phyloP scores from a whole-genome alignment of 2,888 invertebrate species.

The Ectemnius lituratus region DNA sequence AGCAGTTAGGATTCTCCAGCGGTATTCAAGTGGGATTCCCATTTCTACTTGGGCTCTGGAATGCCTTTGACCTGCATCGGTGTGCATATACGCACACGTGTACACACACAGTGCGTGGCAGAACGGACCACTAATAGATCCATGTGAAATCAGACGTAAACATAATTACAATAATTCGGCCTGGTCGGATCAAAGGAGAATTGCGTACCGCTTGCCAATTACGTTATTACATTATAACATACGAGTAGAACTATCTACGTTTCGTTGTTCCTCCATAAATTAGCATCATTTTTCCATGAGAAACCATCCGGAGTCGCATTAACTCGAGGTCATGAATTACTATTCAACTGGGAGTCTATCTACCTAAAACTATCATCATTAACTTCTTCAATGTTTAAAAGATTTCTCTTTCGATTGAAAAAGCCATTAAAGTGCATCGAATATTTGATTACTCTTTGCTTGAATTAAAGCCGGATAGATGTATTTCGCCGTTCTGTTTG shows the following conservation, averaged over 20 bases:
- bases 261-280: not conserved
- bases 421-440: too few relatives aligned
- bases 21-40: conserved; percentile 54
- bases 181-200: conserved; percentile 42
- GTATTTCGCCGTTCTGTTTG: too few relatives aligned
- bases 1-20: conserved; percentile 19
- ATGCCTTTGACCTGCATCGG: conserved; percentile 52
- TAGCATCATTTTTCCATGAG: conserved; percentile 21
- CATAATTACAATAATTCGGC: conserved; percentile 56
- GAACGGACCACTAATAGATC: conserved; percentile 50
- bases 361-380: too few relatives aligned
- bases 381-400: too few relatives aligned
- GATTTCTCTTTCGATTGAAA: too few relatives aligned
- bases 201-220: conserved; percentile 29
- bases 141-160: conserved; percentile 52
- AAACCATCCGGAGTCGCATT: too few relatives aligned
- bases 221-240: conserved; percentile 36
- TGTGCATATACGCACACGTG: too few relatives aligned
- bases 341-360: too few relatives aligned
- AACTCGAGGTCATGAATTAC: too few relatives aligned
- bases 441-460: too few relatives aligned
- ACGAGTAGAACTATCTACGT: conserved; percentile 10
- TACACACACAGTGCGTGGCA: conserved; percentile 28
- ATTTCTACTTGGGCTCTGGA: conserved; percentile 41
- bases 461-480: too few relatives aligned